Conservation (phyloP, 2,888 invertebrate species). For the Zygothrica quintamaculata region DNA sequence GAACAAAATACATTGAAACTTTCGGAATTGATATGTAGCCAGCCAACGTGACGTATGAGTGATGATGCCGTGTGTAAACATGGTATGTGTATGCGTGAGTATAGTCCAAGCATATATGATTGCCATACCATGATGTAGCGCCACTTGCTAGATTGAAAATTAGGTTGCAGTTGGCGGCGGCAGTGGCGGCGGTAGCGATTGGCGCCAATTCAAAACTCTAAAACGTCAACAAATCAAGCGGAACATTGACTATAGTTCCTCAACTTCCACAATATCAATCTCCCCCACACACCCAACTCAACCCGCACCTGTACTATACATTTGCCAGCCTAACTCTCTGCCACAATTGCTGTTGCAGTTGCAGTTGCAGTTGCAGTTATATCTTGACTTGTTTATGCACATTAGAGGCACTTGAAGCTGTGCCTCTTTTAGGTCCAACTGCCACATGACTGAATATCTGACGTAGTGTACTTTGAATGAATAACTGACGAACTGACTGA, state of each 20-base stretch:
- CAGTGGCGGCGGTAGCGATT: conserved; percentile 58
- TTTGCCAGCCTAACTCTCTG: not conserved
- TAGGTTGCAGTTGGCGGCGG: conserved; percentile 68
- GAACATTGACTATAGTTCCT: conserved; percentile 16
- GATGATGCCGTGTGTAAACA: conserved; percentile 68
- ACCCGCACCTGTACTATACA: not conserved
- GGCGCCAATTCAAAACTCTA: conserved; percentile 64
- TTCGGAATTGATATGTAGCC: conserved; percentile 67
- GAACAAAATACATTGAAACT: conserved; percentile 4
- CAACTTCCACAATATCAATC: not conserved
- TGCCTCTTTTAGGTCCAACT: conserved; percentile 22
- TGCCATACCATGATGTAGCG: conserved; percentile 63
- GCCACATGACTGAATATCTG: conserved; percentile 31
- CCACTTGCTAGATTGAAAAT: conserved; percentile 71
- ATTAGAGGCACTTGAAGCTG: conserved; percentile 64
- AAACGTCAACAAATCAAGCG: conserved; percentile 63
- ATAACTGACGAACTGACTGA: conserved; percentile 36
- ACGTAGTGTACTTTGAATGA: too few species aligned
- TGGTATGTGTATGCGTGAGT: conserved; percentile 6
- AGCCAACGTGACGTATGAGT: conserved; percentile 76
- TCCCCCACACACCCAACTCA: not conserved
- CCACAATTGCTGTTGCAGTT: too few species aligned
- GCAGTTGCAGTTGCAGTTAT: not conserved
- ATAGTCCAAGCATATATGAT: conserved; percentile 59
- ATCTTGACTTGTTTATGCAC: conserved; percentile 58